These are phyloP conservation scores for Tarsius wallacei DNA, from an alignment of 2,797 vertebrate species.

Conservation along the genomic window DNA sequence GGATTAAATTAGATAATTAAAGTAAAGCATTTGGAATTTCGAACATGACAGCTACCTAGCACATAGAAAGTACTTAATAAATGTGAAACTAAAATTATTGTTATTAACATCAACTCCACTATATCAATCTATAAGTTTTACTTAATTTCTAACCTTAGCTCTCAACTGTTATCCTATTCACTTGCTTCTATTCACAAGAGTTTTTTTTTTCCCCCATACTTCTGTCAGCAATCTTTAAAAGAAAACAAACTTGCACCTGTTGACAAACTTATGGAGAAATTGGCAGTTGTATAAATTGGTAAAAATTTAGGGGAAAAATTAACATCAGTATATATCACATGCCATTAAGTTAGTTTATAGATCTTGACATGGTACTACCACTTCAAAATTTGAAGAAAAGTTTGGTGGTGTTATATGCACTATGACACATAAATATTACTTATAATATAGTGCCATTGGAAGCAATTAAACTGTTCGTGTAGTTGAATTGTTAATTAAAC, in stretches of 20 bases:
- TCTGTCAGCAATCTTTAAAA: neutral
- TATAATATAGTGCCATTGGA: neutral
- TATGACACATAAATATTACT: neutral
- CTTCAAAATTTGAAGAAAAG: neutral
- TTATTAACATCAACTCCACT: neutral
- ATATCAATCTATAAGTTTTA: neutral
- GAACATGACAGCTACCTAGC: neutral
- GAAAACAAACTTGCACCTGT: neutral
- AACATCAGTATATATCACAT: neutral
- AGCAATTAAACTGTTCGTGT: neutral
- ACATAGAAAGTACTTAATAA: neutral
- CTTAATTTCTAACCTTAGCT: neutral
- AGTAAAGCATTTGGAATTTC: neutral
- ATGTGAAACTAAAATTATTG: neutral
- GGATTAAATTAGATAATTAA: neutral
- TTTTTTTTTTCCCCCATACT: neutral
- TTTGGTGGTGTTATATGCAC: neutral
- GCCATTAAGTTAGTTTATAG: neutral
- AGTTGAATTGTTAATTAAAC: constrained; percentile 63
- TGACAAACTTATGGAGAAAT: neutral
- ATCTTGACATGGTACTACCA: neutral
- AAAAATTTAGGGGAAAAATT: neutral
- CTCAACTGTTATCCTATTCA: neutral
- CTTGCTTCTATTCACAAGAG: neutral
- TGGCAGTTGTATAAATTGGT: neutral